A percentile compares a stretch with the other conserved stretches of the same genome.
phyloP scores from a whole-genome alignment of 2,888 invertebrate genomes.

The Drosophila gaucha region DNA sequence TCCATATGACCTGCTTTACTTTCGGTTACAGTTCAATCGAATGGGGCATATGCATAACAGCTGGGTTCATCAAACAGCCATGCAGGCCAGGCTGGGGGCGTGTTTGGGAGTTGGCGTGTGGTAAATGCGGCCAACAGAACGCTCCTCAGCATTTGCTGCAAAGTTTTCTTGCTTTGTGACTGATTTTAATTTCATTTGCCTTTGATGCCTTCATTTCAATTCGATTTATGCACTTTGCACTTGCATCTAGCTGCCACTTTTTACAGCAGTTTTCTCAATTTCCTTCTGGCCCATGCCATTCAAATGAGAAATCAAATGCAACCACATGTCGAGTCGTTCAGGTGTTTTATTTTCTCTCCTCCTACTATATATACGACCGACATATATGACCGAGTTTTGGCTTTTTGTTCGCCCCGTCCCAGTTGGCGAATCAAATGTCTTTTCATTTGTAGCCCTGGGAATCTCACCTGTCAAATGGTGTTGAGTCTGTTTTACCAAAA shows the following conservation, averaged over 20 bases:
- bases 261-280: neutral
- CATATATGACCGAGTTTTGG: conserved; percentile 33
- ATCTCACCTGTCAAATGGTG: conserved; percentile 13
- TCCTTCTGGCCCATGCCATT: neutral
- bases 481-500: conserved; percentile 17
- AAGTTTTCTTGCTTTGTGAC: conserved; percentile 25
- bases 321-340: conserved; percentile 15
- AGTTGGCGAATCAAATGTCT: conserved; percentile 25
- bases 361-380: neutral
- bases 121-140: conserved; percentile 35
- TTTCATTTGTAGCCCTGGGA: conserved; percentile 37
- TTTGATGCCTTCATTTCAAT: conserved; percentile 57
- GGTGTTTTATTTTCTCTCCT: conserved; percentile 4
- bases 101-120: conserved; percentile 14
- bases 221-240: conserved; percentile 54
- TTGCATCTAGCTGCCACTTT: conserved; percentile 15
- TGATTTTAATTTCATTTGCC: conserved; percentile 56
- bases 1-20: conserved; percentile 76
- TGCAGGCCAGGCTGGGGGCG: neutral
- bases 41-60: conserved; percentile 30
- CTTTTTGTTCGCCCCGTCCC: conserved; percentile 11
- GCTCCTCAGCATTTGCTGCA: conserved; percentile 8
- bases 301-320: conserved; percentile 10
- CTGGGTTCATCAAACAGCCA: conserved; percentile 28
- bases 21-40: conserved; percentile 33